Conservation (phyloP, 2,888 invertebrate species). For the Epistrophe grossulariae region DNA sequence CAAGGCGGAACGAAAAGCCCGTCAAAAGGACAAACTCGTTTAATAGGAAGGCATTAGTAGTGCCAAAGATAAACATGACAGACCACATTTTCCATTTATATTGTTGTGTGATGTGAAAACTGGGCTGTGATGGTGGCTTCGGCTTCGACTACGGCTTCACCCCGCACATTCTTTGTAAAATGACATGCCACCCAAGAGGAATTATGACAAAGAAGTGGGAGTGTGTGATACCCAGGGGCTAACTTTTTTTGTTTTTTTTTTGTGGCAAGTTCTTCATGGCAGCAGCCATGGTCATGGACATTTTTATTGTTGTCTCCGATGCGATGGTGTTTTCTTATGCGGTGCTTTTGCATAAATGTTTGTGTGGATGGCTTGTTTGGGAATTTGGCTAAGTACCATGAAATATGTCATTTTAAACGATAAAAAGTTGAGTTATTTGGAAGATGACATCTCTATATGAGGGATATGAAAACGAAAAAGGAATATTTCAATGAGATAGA, state of each 20-base stretch:
- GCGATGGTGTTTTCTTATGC: conserved; percentile 40
- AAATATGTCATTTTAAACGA: conserved; percentile 66
- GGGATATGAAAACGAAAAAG: conserved; percentile 17
- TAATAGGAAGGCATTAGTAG: conserved; percentile 74
- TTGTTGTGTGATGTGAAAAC: conserved; percentile 58
- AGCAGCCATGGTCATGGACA: conserved; percentile 66
- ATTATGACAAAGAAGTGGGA: conserved; percentile 64
- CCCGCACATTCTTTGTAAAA: conserved; percentile 2
- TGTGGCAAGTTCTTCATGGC: conserved; percentile 31
- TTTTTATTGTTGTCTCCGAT: conserved; percentile 62
- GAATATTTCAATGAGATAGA: conserved; percentile 1
- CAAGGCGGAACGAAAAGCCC: conserved; percentile 20
- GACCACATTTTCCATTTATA: conserved; percentile 74
- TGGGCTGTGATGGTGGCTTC: conserved; percentile 34
- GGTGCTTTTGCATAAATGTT: conserved; percentile 20
- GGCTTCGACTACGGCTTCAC: conserved; percentile 6
- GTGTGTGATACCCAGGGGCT: conserved; percentile 65
- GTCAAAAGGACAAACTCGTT: conserved; percentile 69
- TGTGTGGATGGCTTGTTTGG: conserved; percentile 47
- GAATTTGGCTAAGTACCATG: conserved; percentile 70
- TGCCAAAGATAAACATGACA: conserved; percentile 76
- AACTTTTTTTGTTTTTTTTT: conserved; percentile 28
- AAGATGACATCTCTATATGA: conserved; percentile 66
- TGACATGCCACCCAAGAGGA: conserved; percentile 37
- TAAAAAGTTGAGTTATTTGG: conserved; percentile 61